phyloP scores from a whole-genome alignment of 2,113 vertebrate species.

The Siniperca chuatsi region DNA sequence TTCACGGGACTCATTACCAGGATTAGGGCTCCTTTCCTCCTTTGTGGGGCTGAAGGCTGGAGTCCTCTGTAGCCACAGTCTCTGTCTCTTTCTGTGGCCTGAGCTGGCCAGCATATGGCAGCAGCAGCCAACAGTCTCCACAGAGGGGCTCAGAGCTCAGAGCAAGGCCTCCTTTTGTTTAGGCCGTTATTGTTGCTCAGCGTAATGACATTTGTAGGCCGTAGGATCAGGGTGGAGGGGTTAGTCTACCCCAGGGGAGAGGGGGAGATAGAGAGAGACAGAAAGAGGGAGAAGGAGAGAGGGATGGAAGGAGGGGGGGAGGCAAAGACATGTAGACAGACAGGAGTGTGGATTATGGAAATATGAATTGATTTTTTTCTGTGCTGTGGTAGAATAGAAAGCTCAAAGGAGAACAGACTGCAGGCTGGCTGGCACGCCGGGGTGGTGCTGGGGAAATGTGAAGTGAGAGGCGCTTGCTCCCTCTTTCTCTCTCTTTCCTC shows the following conservation, averaged over 20 bases:
- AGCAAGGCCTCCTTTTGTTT: constrained; percentile 93
- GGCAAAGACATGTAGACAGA: constrained; percentile 85
- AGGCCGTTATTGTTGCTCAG: constrained; percentile 94
- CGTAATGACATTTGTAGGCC: constrained; percentile 99
- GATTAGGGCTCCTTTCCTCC: constrained; percentile 83
- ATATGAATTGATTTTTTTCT: constrained; percentile 93
- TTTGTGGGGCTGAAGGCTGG: constrained; percentile 83
- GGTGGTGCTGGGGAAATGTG: constrained; percentile 88
- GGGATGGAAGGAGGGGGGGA: constrained; percentile 46
- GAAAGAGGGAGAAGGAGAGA: constrained; percentile 46
- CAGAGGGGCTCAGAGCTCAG: constrained; percentile 77
- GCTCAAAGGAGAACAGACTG: constrained; percentile 93
- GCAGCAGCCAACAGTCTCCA: constrained; percentile 88
- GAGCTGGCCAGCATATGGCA: constrained; percentile 94
- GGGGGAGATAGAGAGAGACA: constrained; percentile 40
- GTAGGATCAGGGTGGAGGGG: constrained; percentile 93
- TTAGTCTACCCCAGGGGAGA: constrained; percentile 96
- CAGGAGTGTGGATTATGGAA: constrained; percentile 99
- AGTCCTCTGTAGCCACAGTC: constrained; percentile 75
- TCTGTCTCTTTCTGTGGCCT: constrained; percentile 71
- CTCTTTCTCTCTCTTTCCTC: constrained; percentile 41
- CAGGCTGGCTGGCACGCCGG: constrained; percentile 88
- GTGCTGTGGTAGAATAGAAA: constrained; percentile 88
- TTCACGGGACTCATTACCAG: constrained; percentile 82
- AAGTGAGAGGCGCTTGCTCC: constrained; percentile 90